Conservation (phyloP, 2,797 vertebrate species). For the Carapus acus region DNA sequence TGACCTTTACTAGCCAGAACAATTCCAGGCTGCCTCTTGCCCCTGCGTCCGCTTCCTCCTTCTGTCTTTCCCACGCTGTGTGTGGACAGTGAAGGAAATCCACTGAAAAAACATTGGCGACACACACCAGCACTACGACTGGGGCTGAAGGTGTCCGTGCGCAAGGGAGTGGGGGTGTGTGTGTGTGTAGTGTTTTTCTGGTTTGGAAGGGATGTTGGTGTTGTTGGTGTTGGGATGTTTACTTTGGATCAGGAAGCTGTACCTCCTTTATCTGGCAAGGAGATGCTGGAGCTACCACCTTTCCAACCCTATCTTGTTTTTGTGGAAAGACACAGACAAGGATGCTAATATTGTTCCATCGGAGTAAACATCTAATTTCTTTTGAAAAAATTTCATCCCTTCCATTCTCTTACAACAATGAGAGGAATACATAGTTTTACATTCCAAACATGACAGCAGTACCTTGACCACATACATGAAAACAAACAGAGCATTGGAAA, state of each 20-base stretch:
- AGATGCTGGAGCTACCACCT: conserved; percentile 63
- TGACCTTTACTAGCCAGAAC: conserved; percentile 77
- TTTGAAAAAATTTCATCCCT: conserved; percentile 47
- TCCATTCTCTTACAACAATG: conserved; percentile 38
- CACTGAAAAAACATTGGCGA: conserved; percentile 69
- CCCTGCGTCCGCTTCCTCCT: conserved; percentile 75
- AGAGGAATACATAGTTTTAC: conserved; percentile 31
- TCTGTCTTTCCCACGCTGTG: conserved; percentile 79
- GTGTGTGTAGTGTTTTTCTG: conserved; percentile 63
- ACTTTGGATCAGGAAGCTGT: conserved; percentile 55
- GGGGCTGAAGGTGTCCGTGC: conserved; percentile 41
- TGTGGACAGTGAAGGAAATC: conserved; percentile 77
- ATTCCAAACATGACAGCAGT: conserved; percentile 17
- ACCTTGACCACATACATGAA: conserved; percentile 5
- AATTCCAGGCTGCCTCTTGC: conserved; percentile 78
- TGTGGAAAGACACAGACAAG: conserved; percentile 46
- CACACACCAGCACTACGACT: conserved; percentile 66
- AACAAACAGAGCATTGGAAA: neutral
- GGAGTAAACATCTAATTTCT: conserved; percentile 38
- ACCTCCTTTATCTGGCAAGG: conserved; percentile 42
- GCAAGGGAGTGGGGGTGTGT: conserved; percentile 19
- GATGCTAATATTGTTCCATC: conserved; percentile 28
- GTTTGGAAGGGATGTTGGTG: conserved; percentile 67
- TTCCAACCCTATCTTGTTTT: conserved; percentile 48
- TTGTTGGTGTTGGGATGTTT: conserved; percentile 45